These are phyloP conservation scores for Vidua macroura DNA, from an alignment of 2,113 vertebrate genomes.

Conservation along the genomic window DNA sequence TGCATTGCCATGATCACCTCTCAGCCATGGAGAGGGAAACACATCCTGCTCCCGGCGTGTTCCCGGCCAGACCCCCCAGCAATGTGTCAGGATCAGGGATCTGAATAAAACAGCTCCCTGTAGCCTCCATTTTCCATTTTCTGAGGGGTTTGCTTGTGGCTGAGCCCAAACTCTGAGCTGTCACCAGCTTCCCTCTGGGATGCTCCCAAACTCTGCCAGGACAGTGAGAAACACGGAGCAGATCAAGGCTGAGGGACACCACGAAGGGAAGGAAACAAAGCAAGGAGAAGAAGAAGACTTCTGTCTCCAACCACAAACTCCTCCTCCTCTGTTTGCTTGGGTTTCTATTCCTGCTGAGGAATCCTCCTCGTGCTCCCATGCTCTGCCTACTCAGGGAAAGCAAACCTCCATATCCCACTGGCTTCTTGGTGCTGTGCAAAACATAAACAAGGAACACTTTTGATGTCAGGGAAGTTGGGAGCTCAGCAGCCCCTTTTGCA, in stretches of 20 bases:
- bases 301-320: neutral
- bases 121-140: neutral
- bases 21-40: neutral
- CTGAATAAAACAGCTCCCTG: neutral
- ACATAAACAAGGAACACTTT: neutral
- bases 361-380: neutral
- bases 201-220: neutral
- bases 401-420: neutral
- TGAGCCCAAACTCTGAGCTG: neutral
- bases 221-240: neutral
- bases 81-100: neutral
- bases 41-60: fast-evolving
- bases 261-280: neutral
- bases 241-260: neutral
- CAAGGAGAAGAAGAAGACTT: neutral
- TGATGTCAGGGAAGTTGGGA: neutral
- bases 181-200: neutral
- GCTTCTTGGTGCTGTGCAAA: neutral
- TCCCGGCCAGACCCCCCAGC: neutral
- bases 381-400: neutral
- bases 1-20: neutral
- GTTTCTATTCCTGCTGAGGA: neutral
- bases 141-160: neutral
- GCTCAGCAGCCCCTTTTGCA: neutral
- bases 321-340: neutral